Evolutionary conservation across 2,797 vertebrate genomes (phyloP), one percentile per base, ranked within the genome.

Genomic region (Periophthalmus magnuspinnatus): DNA sequence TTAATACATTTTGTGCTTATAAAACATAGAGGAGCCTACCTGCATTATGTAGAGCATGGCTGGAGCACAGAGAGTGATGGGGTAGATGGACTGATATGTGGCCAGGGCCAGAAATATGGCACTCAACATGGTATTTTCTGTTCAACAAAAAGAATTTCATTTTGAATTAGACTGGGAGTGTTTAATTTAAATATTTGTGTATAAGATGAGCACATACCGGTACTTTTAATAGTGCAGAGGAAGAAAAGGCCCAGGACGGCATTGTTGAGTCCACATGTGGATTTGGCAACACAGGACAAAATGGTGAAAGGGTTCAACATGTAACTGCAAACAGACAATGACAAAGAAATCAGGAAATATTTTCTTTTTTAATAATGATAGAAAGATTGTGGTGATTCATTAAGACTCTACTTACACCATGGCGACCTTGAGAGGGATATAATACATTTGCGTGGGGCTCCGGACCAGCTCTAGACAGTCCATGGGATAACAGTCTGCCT

Each of bases 221-320:
- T n/a, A n/a, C 98, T 97, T 94, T 97, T 98, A 52, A 98, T 92
- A 0, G 97, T 99, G 33, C 92, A 71, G 86, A 99, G 93, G 91
- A 99, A 90, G 93, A 98, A 98, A 89, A 99, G 92, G 7, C 96
- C 93, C 55, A 96, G 90, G 80, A 98, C 77, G 2, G 95, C 90
- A 58, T 99, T 99, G 93, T 97, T 97, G 86, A 99, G 94, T 67
- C 96, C 93, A 0, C 96, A 98, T 34, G 98, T 99, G 1, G 97
- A 98, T 91, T 98, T 98, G 76, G 98, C 98, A 36, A 99, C 95
- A 70, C 98, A 99, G 77, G 96, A 98, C 78, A 98, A 91, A 90
- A 99, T 91, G 64, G 95, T 97, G 88, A 98, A 99, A 8, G 97
- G 98, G 91, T 98, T 99, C 88, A 99, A 82, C 81, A 99, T 91